Conservation (phyloP, 2,888 invertebrate genomes). For the Dryococelus australis region DNA sequence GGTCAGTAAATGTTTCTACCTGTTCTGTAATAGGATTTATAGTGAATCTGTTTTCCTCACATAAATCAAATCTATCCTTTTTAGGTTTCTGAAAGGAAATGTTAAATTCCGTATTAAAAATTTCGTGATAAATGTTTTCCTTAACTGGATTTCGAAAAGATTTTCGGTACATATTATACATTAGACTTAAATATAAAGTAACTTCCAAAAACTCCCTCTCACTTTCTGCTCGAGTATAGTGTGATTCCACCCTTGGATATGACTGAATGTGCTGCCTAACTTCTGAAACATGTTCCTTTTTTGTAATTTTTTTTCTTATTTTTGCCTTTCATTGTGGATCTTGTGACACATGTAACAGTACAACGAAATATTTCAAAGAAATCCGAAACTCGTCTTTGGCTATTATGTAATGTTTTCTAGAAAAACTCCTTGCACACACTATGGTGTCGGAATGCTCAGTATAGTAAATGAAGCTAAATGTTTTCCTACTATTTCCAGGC, state of each 20-base stretch:
- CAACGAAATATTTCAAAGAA: not conserved
- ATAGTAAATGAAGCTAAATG: not conserved
- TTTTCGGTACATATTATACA: not conserved
- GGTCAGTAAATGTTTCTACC: not conserved
- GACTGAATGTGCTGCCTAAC: not conserved
- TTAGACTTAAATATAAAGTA: not conserved
- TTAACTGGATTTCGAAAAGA: not conserved
- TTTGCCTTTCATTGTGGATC: not conserved
- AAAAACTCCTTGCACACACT: not conserved
- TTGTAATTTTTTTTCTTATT: not conserved
- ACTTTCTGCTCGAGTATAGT: constrained; percentile 2
- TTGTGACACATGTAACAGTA: not conserved
- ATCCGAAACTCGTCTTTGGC: not conserved
- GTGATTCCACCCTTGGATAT: constrained; percentile 1
- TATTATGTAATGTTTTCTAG: not conserved
- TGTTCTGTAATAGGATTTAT: too few species aligned
- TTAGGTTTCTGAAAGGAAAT: constrained; percentile 11
- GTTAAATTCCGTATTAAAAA: not conserved
- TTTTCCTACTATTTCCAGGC: not conserved
- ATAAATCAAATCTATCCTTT: not conserved
- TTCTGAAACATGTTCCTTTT: not conserved
- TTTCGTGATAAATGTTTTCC: not conserved
- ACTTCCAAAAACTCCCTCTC: not conserved
- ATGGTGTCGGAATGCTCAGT: not conserved
- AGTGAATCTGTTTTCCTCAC: not conserved